Evolutionary conservation across 1,140 invertebrate genomes (phyloP).

Genomic region (Paraescarpia echinospica): DNA sequence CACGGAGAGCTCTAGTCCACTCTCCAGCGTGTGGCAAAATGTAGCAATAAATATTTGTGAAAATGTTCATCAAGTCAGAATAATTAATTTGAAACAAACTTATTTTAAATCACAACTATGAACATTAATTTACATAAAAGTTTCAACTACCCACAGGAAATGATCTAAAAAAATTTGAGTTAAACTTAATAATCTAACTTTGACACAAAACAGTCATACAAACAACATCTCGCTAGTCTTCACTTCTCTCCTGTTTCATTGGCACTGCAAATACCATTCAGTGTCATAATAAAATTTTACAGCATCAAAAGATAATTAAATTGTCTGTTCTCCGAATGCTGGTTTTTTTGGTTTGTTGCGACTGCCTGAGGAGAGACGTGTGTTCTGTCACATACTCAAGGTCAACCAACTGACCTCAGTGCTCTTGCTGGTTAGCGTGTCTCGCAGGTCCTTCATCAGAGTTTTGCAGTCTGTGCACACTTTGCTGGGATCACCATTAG

Average conservation of each 20-base stretch:
- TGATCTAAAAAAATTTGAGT: too few species aligned
- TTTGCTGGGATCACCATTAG: background rate
- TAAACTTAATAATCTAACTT: too few species aligned
- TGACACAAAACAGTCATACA: too few species aligned
- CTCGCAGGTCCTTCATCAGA: constrained; percentile 2
- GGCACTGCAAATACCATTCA: background rate
- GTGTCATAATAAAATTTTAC: background rate
- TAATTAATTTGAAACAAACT: too few species aligned
- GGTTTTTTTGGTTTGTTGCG: too few species aligned
- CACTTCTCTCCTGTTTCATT: background rate
- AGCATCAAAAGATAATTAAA: background rate
- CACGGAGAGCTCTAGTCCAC: background rate
- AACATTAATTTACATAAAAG: too few species aligned
- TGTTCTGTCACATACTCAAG: background rate
- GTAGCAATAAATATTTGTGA: too few species aligned
- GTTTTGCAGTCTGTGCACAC: constrained; percentile 18
- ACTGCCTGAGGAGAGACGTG: background rate
- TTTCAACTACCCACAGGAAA: too few species aligned
- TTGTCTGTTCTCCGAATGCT: background rate
- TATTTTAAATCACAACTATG: too few species aligned
- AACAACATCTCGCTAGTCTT: background rate
- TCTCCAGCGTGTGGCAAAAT: too few species aligned
- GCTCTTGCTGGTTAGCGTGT: background rate
- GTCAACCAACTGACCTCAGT: background rate
- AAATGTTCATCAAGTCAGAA: too few species aligned